Base-by-base conservation (phyloP, 2,797 vertebrate species). In the Heliangelus exortis region DNA sequence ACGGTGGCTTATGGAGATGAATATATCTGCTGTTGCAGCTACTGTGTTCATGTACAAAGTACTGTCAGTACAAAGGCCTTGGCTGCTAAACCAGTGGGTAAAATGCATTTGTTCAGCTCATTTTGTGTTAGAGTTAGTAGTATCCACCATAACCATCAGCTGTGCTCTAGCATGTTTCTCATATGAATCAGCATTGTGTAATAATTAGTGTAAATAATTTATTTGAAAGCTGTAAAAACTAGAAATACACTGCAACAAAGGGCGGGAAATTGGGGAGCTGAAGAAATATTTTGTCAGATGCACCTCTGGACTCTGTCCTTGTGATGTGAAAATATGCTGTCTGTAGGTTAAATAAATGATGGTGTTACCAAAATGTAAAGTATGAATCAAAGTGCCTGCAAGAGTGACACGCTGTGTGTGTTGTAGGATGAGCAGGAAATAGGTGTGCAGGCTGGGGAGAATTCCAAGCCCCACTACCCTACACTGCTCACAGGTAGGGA, bases 81-180 rank as follows among this genome's bases (percentile, higher is more conserved):
- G 2, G 43, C 63, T 92, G 62, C 63, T 81, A 58, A 93, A 31
- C 13, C 58, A 51, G 55, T 55, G 45, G 43, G 66, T 43, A 63
- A 63, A 82, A 90, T 77, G 67, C 55, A 59, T 94, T 95, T 94
- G 71, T 95, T 86, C 54, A 66, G 59, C 67, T 93, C 4, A 12
- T 66, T 89, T 47, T 84, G 31, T 75, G 20, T 25, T 21, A 83
- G 53, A 76, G 25, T 93, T 91, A 50, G 31, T 47, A 28, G 45
- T 25, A 33, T 61, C 34, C 48, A 45, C 22, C 45, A 53, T 18
- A 31, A 89, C 41, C 58, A 77, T 80, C 79, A 91, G 66, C 73
- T 43, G 34, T 54, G 5, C 63, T 69, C 45, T 58, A 18, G 48
- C 12, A 0, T 75, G 79, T 67, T 93, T 96, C 75, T 84, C 15